phyloP scores from a whole-genome alignment of 2,888 invertebrate species.

The Monoplex corrugatus region DNA sequence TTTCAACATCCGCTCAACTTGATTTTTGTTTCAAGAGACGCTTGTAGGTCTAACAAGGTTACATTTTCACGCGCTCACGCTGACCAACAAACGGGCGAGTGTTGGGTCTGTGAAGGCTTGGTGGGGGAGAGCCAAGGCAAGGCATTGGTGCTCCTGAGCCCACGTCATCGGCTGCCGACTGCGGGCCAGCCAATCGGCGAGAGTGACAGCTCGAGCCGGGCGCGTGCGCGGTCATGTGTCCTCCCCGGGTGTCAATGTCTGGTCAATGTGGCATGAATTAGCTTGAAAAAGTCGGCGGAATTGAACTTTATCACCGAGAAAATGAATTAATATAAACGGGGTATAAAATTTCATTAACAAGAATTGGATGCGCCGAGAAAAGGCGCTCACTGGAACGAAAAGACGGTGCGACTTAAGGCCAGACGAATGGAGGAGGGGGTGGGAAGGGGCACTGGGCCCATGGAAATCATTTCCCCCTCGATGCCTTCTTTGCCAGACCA shows the following conservation, averaged over 20 bases:
- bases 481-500: slow-evolving; percentile 38
- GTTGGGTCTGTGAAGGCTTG: not conserved
- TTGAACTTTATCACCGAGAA: slow-evolving; percentile 61
- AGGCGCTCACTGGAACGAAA: slow-evolving; percentile 32
- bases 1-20: slow-evolving; percentile 41
- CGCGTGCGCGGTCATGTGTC: slow-evolving; percentile 50
- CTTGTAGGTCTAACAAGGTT: slow-evolving; percentile 49
- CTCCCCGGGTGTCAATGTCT: slow-evolving; percentile 50
- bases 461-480: slow-evolving; percentile 53
- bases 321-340: slow-evolving; percentile 66
- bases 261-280: slow-evolving; percentile 58
- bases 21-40: slow-evolving; percentile 39
- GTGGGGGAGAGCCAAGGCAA: not conserved
- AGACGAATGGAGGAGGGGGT: not conserved
- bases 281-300: slow-evolving; percentile 56
- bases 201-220: slow-evolving; percentile 52
- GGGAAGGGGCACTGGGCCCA: slow-evolving; percentile 17
- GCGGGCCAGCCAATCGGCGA: slow-evolving; percentile 41
- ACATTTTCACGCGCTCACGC: slow-evolving; percentile 36
- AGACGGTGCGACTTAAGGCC: not conserved
- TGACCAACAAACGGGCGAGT: slow-evolving; percentile 41
- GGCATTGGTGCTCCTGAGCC: slow-evolving; percentile 16
- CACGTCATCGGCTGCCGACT: not conserved
- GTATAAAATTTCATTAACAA: slow-evolving; percentile 67
- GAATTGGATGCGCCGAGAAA: slow-evolving; percentile 55